These are phyloP conservation scores for Acanthis flammea DNA, from an alignment of 2,797 vertebrate genomes.

Conservation along the genomic window DNA sequence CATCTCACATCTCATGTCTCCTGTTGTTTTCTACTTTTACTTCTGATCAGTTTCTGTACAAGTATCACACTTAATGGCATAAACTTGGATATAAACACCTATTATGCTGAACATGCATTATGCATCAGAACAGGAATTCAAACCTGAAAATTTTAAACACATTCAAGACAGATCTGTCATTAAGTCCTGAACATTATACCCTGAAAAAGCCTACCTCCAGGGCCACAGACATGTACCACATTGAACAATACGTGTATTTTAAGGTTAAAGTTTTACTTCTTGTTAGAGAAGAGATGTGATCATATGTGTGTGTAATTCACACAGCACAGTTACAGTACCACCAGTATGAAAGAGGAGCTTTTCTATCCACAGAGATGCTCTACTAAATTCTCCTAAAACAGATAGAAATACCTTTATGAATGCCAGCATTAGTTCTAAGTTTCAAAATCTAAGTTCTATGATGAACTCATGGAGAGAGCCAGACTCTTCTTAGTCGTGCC, in stretches of 20 bases:
- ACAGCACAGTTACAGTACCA: no score
- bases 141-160: neutral
- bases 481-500: neutral
- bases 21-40: neutral
- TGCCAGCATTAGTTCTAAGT: fast-evolving
- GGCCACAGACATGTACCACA: neutral
- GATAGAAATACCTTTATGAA: neutral
- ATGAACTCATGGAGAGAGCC: neutral
- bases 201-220: neutral
- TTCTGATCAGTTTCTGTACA: neutral
- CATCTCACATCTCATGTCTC: fast-evolving
- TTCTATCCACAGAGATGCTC: fast-evolving
- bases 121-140: neutral
- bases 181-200: neutral
- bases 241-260: fast-evolving
- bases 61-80: neutral
- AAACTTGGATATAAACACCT: neutral
- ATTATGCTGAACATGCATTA: neutral
- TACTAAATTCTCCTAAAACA: neutral
- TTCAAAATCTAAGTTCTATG: neutral
- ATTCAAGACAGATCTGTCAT: neutral
- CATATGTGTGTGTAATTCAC: fast-evolving
- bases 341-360: neutral
- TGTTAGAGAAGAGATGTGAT: fast-evolving
- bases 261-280: neutral